These are phyloP conservation scores for Scolanthus callimorphus DNA, from an alignment of 92 coral and sea anemone genomes.

Conservation along the genomic window DNA sequence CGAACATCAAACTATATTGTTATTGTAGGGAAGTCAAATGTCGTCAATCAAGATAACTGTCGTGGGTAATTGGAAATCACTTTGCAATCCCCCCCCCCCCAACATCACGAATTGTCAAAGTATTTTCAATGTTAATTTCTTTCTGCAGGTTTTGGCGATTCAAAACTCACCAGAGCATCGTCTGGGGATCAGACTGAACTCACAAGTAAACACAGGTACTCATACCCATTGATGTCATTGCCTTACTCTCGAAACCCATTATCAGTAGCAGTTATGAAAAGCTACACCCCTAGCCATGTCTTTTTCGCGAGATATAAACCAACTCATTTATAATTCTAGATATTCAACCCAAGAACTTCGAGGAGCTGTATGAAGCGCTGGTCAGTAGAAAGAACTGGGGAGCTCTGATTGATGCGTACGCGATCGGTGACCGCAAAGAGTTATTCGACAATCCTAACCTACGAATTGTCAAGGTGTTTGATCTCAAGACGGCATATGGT, in stretches of 20 bases:
- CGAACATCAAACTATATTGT: too few relatives aligned
- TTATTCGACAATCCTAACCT: slow-evolving; percentile 39
- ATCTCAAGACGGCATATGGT: slow-evolving; percentile 52
- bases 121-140: too few relatives aligned
- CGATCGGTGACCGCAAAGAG: slow-evolving; percentile 39
- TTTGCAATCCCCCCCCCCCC: too few relatives aligned
- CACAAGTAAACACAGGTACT: slow-evolving; percentile 33
- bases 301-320: too few relatives aligned
- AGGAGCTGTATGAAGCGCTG: slow-evolving; percentile 39
- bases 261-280: too few relatives aligned
- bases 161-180: slow-evolving; percentile 53
- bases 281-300: too few relatives aligned
- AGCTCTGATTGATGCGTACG: slow-evolving; percentile 52
- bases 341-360: slow-evolving; percentile 24
- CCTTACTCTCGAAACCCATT: too few relatives aligned
- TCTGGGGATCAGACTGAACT: slow-evolving; percentile 44
- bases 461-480: slow-evolving; percentile 25
- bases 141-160: slow-evolving; percentile 37
- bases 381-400: slow-evolving; percentile 30
- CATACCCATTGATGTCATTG: not conserved
- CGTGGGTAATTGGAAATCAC: too few relatives aligned
- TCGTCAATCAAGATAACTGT: too few relatives aligned
- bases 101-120: too few relatives aligned
- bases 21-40: too few relatives aligned
- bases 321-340: too few relatives aligned